These are phyloP conservation scores for Botia kubotai DNA, from an alignment of 2,797 vertebrate species.

Conservation along the genomic window DNA sequence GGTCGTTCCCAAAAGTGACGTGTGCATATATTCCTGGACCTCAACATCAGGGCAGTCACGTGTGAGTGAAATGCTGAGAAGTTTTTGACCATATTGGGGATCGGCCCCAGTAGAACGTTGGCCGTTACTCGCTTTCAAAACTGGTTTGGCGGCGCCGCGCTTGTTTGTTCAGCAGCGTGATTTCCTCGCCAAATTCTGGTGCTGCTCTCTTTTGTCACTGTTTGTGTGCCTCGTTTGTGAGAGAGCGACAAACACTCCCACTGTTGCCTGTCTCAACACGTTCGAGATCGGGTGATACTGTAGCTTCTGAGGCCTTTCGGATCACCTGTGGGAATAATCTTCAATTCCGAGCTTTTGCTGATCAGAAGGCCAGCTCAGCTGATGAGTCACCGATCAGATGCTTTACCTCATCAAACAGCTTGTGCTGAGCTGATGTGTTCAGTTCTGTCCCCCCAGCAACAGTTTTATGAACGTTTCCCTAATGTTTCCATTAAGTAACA, in stretches of 20 bases:
- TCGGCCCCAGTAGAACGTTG: background rate
- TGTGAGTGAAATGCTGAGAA: constrained; percentile 36
- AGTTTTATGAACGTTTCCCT: no score
- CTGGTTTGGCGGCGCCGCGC: background rate
- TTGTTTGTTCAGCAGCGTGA: constrained; percentile 1
- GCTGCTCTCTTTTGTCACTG: constrained; percentile 20
- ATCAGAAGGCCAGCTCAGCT: constrained; percentile 46
- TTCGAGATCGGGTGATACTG: background rate
- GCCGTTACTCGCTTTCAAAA: constrained; percentile 37
- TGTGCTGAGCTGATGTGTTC: constrained; percentile 26
- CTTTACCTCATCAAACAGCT: constrained; percentile 44
- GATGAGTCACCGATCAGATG: constrained; percentile 52
- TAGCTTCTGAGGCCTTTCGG: background rate
- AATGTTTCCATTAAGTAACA: no score
- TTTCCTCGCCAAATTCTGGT: constrained; percentile 5
- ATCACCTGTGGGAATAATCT: constrained; percentile 36
- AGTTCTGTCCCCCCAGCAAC: background rate
- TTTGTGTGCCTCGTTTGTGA: constrained; percentile 12
- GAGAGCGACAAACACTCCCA: constrained; percentile 18
- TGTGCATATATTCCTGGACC: constrained; percentile 12
- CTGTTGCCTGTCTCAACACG: constrained; percentile 30
- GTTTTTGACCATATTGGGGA: constrained; percentile 42
- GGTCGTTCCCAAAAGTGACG: background rate
- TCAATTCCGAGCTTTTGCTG: constrained; percentile 44
- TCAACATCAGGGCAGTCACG: constrained; percentile 19